A percentile compares a stretch with the other conserved stretches of the same genome.
phyloP scores from a whole-genome alignment of 1,140 invertebrate genomes.

The Camponotus vicinus region DNA sequence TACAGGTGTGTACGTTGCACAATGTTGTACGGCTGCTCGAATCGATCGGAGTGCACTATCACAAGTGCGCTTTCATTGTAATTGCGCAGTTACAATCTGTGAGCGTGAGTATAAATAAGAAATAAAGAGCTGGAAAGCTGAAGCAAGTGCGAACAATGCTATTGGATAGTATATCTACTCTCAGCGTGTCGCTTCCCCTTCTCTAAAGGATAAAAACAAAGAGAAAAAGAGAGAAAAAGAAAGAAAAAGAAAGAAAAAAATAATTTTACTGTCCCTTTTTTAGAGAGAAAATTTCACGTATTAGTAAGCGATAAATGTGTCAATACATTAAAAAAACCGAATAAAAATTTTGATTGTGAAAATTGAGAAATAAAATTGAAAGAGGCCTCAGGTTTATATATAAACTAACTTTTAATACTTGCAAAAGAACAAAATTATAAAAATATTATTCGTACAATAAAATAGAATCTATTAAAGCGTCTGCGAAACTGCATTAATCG shows the following conservation, averaged over 20 bases:
- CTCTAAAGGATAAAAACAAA: constrained; percentile 26
- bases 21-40: constrained; percentile 26
- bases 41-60: constrained; percentile 52
- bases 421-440: background rate
- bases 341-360: constrained; percentile 36
- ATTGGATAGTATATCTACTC: constrained; percentile 61
- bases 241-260: constrained; percentile 21
- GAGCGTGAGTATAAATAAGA: constrained; percentile 61
- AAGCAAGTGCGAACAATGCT: constrained; percentile 63
- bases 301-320: constrained; percentile 40
- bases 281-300: constrained; percentile 38
- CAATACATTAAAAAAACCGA: constrained; percentile 18
- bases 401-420: background rate
- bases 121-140: constrained; percentile 58
- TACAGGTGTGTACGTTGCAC: constrained; percentile 23
- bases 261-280: constrained; percentile 44
- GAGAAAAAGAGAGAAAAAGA: constrained; percentile 24
- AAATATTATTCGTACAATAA: constrained; percentile 13
- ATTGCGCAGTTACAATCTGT: constrained; percentile 59
- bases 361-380: constrained; percentile 18
- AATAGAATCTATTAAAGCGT: background rate
- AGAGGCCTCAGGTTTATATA: background rate
- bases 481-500: background rate
- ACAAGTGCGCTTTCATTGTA: constrained; percentile 60
- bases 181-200: constrained; percentile 46